Percentiles rank a stretch among this genome's conserved stretches.
These are phyloP conservation scores for Pantherophis alleghaniensis DNA, from an alignment of 2,797 vertebrate genomes.

Conservation along the genomic window DNA sequence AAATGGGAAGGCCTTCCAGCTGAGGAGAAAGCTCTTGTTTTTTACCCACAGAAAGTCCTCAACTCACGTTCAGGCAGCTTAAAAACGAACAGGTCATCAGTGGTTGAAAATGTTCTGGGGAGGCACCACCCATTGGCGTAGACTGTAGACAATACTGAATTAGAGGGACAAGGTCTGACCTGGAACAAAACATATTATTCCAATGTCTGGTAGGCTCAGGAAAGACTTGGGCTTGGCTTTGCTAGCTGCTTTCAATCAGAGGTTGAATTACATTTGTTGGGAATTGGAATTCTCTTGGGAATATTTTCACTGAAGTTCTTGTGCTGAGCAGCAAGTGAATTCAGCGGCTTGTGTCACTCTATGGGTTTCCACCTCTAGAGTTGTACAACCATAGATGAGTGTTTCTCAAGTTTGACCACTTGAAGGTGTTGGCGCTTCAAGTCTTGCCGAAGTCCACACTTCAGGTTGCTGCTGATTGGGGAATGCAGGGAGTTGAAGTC, in stretches of 20 bases:
- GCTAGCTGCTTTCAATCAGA: too few species aligned
- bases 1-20: background rate
- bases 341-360: too few species aligned
- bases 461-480: background rate
- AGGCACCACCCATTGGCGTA: background rate
- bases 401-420: background rate
- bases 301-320: too few species aligned
- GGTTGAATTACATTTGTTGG: too few species aligned
- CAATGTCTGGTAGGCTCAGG: background rate
- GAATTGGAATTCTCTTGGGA: too few species aligned
- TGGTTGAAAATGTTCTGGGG: background rate
- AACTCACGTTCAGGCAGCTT: background rate
- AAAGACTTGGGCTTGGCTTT: too few species aligned
- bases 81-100: background rate
- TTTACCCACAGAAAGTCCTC: background rate
- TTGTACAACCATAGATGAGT: background rate
- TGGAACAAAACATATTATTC: background rate
- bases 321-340: too few species aligned
- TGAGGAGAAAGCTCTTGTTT: background rate
- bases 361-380: background rate
- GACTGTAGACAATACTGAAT: background rate
- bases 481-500: background rate
- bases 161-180: background rate
- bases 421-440: background rate
- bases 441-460: background rate